Conservation (phyloP, 2,888 invertebrate species). For the Leptopilina syphax region DNA sequence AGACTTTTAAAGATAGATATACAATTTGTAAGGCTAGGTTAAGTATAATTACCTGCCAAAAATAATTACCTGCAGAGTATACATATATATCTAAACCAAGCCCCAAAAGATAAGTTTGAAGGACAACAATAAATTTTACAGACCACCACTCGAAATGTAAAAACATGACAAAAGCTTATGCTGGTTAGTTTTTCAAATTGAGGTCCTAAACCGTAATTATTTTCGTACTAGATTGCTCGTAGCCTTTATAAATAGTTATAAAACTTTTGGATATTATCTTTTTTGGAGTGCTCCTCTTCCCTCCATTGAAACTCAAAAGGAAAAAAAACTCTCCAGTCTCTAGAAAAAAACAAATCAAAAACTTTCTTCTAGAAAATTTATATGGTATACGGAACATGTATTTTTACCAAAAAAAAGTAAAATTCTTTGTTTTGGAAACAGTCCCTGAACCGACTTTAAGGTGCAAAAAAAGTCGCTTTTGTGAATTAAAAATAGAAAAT, state of each 20-base stretch:
- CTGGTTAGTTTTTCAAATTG: slow-evolving; percentile 43
- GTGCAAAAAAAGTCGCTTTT: no score
- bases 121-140: slow-evolving; percentile 12
- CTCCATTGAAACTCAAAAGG: not conserved
- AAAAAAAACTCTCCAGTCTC: not conserved
- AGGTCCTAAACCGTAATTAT: slow-evolving; percentile 61
- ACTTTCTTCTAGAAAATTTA: no score
- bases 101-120: not conserved
- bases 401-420: no score
- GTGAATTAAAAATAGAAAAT: no score
- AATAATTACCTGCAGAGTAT: not conserved
- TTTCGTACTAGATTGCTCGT: slow-evolving; percentile 50
- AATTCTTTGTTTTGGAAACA: no score
- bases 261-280: slow-evolving; percentile 47
- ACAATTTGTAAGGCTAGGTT: not conserved
- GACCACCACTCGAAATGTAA: not conserved
- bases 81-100: not conserved
- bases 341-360: no score
- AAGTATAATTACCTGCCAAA: slow-evolving; percentile 6
- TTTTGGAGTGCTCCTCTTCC: not conserved
- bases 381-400: no score
- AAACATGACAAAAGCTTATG: slow-evolving; percentile 6
- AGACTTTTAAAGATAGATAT: not conserved
- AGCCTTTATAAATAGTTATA: slow-evolving; percentile 57
- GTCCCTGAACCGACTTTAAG: no score